These are phyloP conservation scores for Drosophila ustulata DNA, from an alignment of 2,888 invertebrate genomes.

Conservation along the genomic window DNA sequence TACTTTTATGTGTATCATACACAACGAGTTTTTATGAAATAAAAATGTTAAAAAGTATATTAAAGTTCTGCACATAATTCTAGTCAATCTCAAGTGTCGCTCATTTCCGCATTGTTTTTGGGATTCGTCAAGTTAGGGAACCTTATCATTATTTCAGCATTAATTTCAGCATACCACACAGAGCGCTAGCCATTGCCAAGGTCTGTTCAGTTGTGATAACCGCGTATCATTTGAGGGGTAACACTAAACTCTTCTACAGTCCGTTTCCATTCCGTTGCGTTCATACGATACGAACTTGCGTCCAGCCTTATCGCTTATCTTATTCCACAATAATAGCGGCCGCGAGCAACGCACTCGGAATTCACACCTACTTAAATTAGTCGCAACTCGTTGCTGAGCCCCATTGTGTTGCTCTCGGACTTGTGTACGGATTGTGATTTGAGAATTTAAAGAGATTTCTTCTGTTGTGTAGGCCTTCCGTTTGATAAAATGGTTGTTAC, in stretches of 20 bases:
- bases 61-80: background rate
- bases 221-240: background rate
- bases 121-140: background rate
- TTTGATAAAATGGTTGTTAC: slow-evolving; percentile 78
- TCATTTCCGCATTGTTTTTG: background rate
- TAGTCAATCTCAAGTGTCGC: background rate
- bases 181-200: slow-evolving; percentile 55
- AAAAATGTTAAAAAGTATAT: background rate
- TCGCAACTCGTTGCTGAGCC: slow-evolving; percentile 47
- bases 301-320: slow-evolving; percentile 70
- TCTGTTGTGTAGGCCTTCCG: background rate
- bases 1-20: background rate
- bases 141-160: slow-evolving; percentile 40
- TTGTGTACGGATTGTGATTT: background rate
- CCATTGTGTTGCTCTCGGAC: slow-evolving; percentile 31
- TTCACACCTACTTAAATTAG: slow-evolving; percentile 51
- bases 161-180: slow-evolving; percentile 15
- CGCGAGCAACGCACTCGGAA: slow-evolving; percentile 20
- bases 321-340: slow-evolving; percentile 24
- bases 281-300: slow-evolving; percentile 35
- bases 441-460: slow-evolving; percentile 14
- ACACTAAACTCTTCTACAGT: slow-evolving; percentile 49
- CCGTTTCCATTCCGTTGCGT: slow-evolving; percentile 47
- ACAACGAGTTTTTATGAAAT: background rate
- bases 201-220: slow-evolving; percentile 45